Evolutionary conservation across 2,797 vertebrate genomes (phyloP).

Genomic region (Takifugu ocellatus): DNA sequence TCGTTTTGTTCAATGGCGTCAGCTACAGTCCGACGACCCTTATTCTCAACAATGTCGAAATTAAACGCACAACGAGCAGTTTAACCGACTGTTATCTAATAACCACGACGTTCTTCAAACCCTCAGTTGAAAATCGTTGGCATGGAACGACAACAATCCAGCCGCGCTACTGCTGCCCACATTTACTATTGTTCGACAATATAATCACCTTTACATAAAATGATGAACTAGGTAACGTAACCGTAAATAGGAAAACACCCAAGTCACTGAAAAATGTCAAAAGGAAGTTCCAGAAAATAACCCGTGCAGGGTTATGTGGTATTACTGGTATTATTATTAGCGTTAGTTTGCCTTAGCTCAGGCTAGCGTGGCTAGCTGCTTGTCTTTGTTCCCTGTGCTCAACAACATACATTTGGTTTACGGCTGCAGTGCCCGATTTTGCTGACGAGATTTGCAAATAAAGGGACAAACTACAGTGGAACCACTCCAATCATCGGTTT

Average conservation of each 20-base stretch:
- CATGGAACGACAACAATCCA: not conserved
- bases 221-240: not conserved
- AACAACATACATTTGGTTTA: not conserved
- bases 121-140: not conserved
- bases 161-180: too few species aligned
- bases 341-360: conserved; percentile 21
- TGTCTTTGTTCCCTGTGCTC: conserved; percentile 61
- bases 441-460: too few species aligned
- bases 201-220: too few species aligned
- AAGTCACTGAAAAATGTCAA: not conserved
- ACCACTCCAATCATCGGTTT: rapidly evolving
- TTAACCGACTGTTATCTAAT: not conserved
- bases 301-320: conserved; percentile 4
- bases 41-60: not conserved
- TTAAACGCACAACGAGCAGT: not conserved
- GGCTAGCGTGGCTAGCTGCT: conserved; percentile 40
- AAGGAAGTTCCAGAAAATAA: conserved; percentile 4
- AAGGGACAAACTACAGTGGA: not conserved
- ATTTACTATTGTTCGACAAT: too few species aligned
- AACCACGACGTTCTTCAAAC: not conserved
- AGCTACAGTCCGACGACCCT: not conserved
- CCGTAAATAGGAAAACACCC: not conserved
- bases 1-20: not conserved
- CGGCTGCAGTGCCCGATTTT: not conserved
- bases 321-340: conserved; percentile 10